phyloP scores from a whole-genome alignment of 2,888 invertebrate genomes.

The Hydropsyche betteni region DNA sequence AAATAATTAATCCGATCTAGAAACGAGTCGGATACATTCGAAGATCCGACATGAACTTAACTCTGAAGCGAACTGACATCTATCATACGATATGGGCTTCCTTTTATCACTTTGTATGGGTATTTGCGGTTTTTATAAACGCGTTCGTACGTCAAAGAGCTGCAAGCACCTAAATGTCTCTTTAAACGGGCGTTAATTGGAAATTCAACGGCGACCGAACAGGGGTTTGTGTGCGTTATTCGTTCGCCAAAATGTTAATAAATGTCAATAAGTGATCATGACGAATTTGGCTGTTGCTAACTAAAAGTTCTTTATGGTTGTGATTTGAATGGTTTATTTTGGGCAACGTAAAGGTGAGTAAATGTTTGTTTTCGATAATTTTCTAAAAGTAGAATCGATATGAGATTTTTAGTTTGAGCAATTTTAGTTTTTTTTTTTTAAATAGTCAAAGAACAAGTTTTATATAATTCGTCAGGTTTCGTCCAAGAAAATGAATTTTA shows the following conservation, averaged over 20 bases:
- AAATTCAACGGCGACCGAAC: neutral
- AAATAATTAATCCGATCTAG: neutral
- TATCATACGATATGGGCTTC: conserved; percentile 31
- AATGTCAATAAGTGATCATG: neutral
- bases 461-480: too few relatives aligned
- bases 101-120: conserved; percentile 46
- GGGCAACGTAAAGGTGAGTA: too few relatives aligned
- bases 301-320: neutral
- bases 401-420: too few relatives aligned
- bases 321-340: too few relatives aligned
- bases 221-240: neutral
- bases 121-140: conserved; percentile 36
- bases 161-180: conserved; percentile 12
- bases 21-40: neutral
- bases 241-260: neutral
- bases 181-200: conserved; percentile 19
- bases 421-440: too few relatives aligned
- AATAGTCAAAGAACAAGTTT: too few relatives aligned
- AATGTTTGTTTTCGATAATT: too few relatives aligned
- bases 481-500: too few relatives aligned
- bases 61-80: conserved; percentile 43
- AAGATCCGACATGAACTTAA: conserved; percentile 18
- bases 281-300: conserved; percentile 7
- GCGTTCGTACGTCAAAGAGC: neutral
- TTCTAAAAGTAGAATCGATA: too few relatives aligned